Conservation (phyloP, 2,113 vertebrate genomes). For the Cnemophilus loriae region DNA sequence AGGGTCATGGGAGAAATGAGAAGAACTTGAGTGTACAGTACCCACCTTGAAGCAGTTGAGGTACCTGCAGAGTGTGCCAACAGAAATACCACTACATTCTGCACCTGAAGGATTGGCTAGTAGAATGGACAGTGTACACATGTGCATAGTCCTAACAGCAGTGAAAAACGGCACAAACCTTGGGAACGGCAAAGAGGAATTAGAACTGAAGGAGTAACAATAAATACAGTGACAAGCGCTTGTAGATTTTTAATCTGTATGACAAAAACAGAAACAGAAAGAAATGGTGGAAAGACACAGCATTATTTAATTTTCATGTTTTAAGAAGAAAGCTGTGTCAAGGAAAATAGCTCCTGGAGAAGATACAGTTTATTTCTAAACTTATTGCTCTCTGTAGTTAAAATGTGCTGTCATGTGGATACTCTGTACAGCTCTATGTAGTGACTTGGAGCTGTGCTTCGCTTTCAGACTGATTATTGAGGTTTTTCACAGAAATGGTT, state of each 20-base stretch:
- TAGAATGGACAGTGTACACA: rapidly evolving
- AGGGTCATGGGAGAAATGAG: neutral
- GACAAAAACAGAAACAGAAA: neutral
- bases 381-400: neutral
- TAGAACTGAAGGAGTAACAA: neutral
- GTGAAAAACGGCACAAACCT: neutral
- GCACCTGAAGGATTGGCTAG: neutral
- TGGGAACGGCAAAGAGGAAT: neutral
- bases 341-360: neutral
- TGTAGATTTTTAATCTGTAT: neutral
- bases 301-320: neutral
- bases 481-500: neutral
- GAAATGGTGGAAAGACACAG: neutral
- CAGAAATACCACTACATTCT: neutral
- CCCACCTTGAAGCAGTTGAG: rapidly evolving
- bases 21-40: neutral
- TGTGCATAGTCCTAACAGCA: neutral
- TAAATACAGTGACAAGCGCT: neutral
- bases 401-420: neutral
- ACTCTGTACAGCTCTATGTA: neutral
- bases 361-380: neutral
- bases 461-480: neutral
- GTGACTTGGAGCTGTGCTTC: neutral
- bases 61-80: neutral
- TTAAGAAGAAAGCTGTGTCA: neutral